Conservation (phyloP, 2,113 vertebrate species). For the Amia ocellicauda region DNA sequence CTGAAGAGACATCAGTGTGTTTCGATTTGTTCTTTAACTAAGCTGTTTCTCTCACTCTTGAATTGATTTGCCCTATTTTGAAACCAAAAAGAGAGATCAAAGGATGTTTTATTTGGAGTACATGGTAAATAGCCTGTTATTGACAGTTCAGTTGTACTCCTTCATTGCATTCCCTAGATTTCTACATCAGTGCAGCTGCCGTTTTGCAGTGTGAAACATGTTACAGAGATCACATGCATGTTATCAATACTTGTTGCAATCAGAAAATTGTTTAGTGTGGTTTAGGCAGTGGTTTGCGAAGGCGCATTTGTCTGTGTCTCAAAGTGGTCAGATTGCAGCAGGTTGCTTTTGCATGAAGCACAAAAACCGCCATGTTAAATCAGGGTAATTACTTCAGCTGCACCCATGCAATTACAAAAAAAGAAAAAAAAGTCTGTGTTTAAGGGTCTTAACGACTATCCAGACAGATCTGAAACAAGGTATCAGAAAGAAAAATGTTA, state of each 20-base stretch:
- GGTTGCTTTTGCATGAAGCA: slow-evolving; percentile 1
- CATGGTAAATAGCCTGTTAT: not conserved
- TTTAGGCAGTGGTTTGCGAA: slow-evolving; percentile 1
- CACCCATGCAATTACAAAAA: too few relatives aligned
- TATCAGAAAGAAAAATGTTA: too few relatives aligned
- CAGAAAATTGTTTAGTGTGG: too few relatives aligned
- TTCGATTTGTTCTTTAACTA: slow-evolving; percentile 1
- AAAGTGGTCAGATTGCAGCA: slow-evolving; percentile 7
- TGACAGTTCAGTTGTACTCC: not conserved
- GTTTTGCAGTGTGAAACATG: not conserved
- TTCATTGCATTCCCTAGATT: not conserved
- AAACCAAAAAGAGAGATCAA: slow-evolving; percentile 11
- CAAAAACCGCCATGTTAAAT: slow-evolving; percentile 2
- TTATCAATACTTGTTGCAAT: too few relatives aligned
- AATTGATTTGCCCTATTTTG: slow-evolving; percentile 10
- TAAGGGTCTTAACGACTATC: too few relatives aligned
- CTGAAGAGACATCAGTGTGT: not conserved
- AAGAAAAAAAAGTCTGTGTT: too few relatives aligned
- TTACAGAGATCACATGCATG: too few relatives aligned
- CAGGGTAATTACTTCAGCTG: not conserved
- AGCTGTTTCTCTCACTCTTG: not conserved
- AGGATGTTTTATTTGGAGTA: not conserved
- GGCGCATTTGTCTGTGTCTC: not conserved
- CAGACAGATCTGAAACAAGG: too few relatives aligned
- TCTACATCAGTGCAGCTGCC: not conserved